phyloP scores from a whole-genome alignment of 2,888 invertebrate genomes.

The Orchestes rusci region DNA sequence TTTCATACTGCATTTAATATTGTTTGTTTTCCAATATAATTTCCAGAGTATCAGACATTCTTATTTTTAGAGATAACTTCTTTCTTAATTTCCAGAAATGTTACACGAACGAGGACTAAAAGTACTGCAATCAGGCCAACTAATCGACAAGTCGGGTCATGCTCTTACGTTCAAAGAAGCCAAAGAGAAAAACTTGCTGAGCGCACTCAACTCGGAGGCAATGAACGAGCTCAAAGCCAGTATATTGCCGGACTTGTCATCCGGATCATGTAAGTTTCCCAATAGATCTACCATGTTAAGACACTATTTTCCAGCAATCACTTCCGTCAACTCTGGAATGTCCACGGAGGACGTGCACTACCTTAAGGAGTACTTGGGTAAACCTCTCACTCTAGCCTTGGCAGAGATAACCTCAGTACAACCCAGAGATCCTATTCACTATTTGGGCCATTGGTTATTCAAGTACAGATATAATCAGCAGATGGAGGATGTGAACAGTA shows the following conservation, averaged over 20 bases:
- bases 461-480: constrained; percentile 46
- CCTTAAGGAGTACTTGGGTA: constrained; percentile 39
- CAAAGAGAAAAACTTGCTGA: constrained; percentile 33
- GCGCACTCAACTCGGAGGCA: constrained; percentile 27
- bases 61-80: no score
- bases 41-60: no score
- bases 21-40: no score
- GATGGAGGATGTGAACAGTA: constrained; percentile 34
- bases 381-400: constrained; percentile 42
- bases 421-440: constrained; percentile 46
- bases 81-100: constrained; percentile 6
- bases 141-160: constrained; percentile 36
- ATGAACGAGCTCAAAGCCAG: constrained; percentile 13
- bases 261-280: neutral
- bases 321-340: constrained; percentile 27
- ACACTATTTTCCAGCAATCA: constrained; percentile 10
- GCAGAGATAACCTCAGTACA: constrained; percentile 44
- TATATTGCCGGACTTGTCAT: neutral
- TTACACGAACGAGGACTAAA: constrained; percentile 34
- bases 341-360: constrained; percentile 39
- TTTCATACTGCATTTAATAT: no score
- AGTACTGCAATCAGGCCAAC: constrained; percentile 34
- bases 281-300: constrained; percentile 1
- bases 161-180: constrained; percentile 36
- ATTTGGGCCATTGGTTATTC: constrained; percentile 46